Conservation (phyloP, 2,888 invertebrate genomes). For the Autographa gamma region DNA sequence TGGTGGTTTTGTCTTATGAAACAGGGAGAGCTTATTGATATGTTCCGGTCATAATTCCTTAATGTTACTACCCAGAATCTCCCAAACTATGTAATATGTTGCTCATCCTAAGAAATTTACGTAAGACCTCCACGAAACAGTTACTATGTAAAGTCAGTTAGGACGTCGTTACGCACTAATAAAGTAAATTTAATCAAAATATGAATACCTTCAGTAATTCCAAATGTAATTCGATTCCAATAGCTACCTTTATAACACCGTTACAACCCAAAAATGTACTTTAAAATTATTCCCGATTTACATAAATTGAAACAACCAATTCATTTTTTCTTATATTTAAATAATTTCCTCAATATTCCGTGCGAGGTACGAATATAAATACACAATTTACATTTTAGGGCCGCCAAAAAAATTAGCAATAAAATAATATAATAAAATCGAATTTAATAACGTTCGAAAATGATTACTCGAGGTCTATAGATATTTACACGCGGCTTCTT, state of each 20-base stretch:
- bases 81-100: not conserved
- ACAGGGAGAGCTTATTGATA: constrained; percentile 3
- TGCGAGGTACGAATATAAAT: constrained; percentile 16
- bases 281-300: not conserved
- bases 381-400: constrained; percentile 16
- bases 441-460: constrained; percentile 62
- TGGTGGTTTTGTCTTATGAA: constrained; percentile 4
- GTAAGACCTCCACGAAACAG: not conserved
- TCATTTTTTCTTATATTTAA: not conserved
- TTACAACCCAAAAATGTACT: not conserved
- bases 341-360: constrained; percentile 4
- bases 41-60: constrained; percentile 4
- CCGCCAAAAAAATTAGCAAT: constrained; percentile 10
- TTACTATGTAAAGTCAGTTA: not conserved
- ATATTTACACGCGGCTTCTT: constrained; percentile 56
- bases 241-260: not conserved
- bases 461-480: constrained; percentile 58
- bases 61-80: not conserved
- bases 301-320: constrained; percentile 2
- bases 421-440: constrained; percentile 24
- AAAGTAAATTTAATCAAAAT: not conserved
- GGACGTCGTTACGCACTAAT: not conserved
- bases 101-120: not conserved
- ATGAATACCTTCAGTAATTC: not conserved
- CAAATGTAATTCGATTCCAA: not conserved